Evolutionary conservation across 2,888 invertebrate species (phyloP).

Genomic region (Tenthredo livida): DNA sequence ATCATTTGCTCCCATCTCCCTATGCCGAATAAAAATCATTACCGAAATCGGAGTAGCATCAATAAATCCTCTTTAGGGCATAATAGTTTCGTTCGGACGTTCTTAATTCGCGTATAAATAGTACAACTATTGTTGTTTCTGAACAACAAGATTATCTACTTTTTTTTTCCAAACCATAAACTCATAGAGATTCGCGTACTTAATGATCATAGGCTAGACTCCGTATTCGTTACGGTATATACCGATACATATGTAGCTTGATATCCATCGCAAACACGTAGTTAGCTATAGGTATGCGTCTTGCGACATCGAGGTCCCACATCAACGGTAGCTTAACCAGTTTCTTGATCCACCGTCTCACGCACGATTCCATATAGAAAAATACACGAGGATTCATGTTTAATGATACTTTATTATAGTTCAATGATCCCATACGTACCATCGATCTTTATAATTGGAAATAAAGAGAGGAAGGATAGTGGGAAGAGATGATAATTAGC

Average conservation of each 20-base stretch:
- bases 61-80: not conserved
- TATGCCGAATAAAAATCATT: not conserved
- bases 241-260: not conserved
- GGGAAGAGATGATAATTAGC: not conserved
- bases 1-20: not conserved
- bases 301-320: not conserved
- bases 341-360: not conserved
- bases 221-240: not conserved
- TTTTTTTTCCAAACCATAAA: not conserved
- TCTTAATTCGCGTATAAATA: no score
- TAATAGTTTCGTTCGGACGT: not conserved
- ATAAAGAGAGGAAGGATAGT: not conserved
- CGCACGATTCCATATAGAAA: not conserved
- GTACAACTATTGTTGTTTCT: no score
- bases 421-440: not conserved
- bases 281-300: not conserved
- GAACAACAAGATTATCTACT: not conserved
- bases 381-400: not conserved
- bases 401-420: conserved; percentile 7
- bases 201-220: not conserved
- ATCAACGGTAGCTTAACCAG: not conserved
- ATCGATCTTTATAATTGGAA: not conserved
- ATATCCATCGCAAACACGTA: not conserved
- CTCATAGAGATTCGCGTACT: not conserved
- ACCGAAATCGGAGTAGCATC: not conserved